These are phyloP conservation scores for Limnephilus auricula DNA, from an alignment of 2,888 invertebrate genomes.

Conservation along the genomic window DNA sequence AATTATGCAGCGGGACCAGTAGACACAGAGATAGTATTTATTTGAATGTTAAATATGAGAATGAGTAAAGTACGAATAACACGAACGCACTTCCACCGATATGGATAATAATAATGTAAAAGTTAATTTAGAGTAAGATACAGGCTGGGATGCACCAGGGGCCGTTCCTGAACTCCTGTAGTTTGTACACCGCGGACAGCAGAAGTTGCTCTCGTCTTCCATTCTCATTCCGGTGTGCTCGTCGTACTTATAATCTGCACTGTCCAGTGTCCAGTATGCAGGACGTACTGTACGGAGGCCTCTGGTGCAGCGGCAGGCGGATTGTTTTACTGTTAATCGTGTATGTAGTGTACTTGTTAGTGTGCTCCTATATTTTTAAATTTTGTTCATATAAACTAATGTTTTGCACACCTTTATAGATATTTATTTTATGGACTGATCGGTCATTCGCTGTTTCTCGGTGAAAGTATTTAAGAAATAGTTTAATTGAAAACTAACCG, in stretches of 20 bases:
- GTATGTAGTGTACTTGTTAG: neutral
- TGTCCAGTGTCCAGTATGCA: neutral
- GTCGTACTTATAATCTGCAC: no score
- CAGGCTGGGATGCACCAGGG: constrained; percentile 7
- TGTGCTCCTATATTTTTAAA: constrained; percentile 13
- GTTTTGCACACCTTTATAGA: neutral
- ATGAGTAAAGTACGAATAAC: constrained; percentile 60
- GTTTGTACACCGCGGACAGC: neutral
- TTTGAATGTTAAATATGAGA: constrained; percentile 74
- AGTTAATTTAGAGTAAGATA: constrained; percentile 30
- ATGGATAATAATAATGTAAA: constrained; percentile 67
- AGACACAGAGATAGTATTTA: constrained; percentile 78
- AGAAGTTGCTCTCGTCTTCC: neutral
- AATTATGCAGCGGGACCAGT: constrained; percentile 79
- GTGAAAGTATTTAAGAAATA: neutral
- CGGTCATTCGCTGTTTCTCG: no score
- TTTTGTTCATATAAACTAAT: neutral
- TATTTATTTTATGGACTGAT: neutral
- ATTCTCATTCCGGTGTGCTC: neutral
- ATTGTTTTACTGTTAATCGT: neutral
- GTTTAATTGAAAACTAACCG: neutral
- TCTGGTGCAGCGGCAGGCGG: constrained; percentile 42
- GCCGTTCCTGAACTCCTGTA: neutral
- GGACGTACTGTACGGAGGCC: neutral
- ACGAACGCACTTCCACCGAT: constrained; percentile 74